Evolutionary conservation across 2,113 vertebrate genomes (phyloP), one percentile per base, ranked within the genome.

Genomic region (Sturnira hondurensis): DNA sequence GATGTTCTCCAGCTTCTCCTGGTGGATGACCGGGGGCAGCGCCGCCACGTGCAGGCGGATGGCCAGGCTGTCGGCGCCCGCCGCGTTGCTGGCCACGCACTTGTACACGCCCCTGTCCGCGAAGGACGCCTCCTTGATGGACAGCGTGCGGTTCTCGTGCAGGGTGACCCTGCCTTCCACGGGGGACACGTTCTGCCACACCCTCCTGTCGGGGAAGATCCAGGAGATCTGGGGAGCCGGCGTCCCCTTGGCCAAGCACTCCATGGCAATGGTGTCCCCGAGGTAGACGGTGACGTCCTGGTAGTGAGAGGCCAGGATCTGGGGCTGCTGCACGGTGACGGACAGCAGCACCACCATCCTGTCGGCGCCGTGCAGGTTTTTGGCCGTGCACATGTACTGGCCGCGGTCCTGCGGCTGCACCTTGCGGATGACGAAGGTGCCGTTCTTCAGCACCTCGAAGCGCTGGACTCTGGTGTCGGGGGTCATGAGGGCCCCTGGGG

Each of bases 371-470:
- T 99, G 98, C 52, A 98, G 96, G 94, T 99, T 99, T 96, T 98
- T 98, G 73, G 98, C 99, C 0, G 97, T 98, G 96, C 99, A 99
- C 86, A 99, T 63, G 97, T 99, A 99, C 93, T 98, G 99, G 4
- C 99, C 99, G 0, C 77, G 98, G 94, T 99, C 99, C 43, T 98
- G 97, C 16, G 98, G 97, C 6, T 99, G 99, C 1, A 97, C 98
- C 9, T 98, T 98, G 31, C 97, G 98, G 91, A 99, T 99, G 96
- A 98, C 86, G 4, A 99, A 97, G 0, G 99, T 99, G 7, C 99
- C 99, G 11, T 99, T 99, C 41, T 97, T 96, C 85, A 98, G 98
- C 41, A 99, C 99, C 92, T 99, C 98, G 70, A 99, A 99, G 13
- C 99, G 98, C 52, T 99, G 99, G 11, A 98, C 91, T 77, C 95